Conservation (phyloP, 2,888 invertebrate species). For the Eretmocerus hayati region DNA sequence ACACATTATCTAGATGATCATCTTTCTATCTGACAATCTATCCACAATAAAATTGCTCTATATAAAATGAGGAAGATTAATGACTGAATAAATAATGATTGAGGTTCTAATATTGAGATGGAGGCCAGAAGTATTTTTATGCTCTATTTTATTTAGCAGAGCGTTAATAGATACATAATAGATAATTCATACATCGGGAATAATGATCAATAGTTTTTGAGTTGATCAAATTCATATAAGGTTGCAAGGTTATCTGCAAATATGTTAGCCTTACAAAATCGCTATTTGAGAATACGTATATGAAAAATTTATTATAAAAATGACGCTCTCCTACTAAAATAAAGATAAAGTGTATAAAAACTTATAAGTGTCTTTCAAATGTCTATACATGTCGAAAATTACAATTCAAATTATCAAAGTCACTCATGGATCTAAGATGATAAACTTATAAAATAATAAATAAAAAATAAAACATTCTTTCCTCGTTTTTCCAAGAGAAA, state of each 20-base stretch:
- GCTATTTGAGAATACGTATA: constrained; percentile 19
- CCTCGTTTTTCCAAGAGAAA: constrained; percentile 17
- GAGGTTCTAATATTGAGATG: no score
- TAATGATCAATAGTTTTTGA: constrained; percentile 14
- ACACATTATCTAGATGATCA: no score
- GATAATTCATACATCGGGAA: constrained; percentile 20
- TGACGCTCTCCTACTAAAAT: constrained; percentile 17
- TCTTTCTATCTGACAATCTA: no score
- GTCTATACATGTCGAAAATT: constrained; percentile 16
- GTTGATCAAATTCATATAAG: constrained; percentile 18
- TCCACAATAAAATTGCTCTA: no score
- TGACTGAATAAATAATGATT: not conserved
- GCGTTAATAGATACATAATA: constrained; percentile 23
- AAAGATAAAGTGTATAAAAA: constrained; percentile 22
- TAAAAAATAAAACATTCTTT: constrained; percentile 21
- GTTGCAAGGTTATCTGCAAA: constrained; percentile 21
- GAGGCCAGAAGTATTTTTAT: no score
- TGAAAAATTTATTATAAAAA: constrained; percentile 21
- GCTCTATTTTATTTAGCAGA: constrained; percentile 24
- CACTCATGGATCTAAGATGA: constrained; percentile 16
- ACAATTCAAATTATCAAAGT: constrained; percentile 18
- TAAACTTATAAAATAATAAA: constrained; percentile 23
- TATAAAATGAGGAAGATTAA: no score
- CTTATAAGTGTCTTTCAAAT: constrained; percentile 19
- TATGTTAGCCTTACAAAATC: constrained; percentile 22